These are phyloP conservation scores for Pseudomyrmex pallidus DNA, from an alignment of 1,140 invertebrate genomes.

Conservation along the genomic window DNA sequence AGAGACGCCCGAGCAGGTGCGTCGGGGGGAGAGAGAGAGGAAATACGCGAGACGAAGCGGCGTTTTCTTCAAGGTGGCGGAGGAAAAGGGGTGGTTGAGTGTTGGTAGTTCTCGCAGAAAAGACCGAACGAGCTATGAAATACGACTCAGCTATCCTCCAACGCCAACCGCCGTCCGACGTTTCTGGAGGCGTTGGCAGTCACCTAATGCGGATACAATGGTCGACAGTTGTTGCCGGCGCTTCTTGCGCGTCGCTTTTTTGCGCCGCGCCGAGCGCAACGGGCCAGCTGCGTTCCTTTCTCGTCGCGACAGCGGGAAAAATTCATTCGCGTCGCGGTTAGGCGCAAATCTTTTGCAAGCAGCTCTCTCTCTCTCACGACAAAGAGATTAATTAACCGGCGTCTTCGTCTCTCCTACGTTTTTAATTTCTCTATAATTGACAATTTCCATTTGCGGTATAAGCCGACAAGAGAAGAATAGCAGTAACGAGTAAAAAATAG, in stretches of 20 bases:
- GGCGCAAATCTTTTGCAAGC: slow-evolving; percentile 1
- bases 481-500: slow-evolving; percentile 27
- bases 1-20: slow-evolving; percentile 6
- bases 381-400: slow-evolving; percentile 23
- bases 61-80: neutral
- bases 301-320: slow-evolving; percentile 55
- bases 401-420: too few species aligned
- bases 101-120: slow-evolving; percentile 28
- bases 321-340: slow-evolving; percentile 36
- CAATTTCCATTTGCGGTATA: neutral
- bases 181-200: slow-evolving; percentile 66
- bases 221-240: slow-evolving; percentile 71
- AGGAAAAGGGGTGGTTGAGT: neutral
- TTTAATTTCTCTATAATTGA: slow-evolving; percentile 15
- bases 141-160: slow-evolving; percentile 64
- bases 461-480: neutral
- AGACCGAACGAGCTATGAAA: slow-evolving; percentile 68
- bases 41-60: slow-evolving; percentile 35
- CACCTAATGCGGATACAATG: slow-evolving; percentile 74
- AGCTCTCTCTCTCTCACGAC: neutral
- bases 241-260: slow-evolving; percentile 69
- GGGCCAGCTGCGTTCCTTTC: slow-evolving; percentile 62
- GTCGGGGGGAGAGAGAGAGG: neutral
- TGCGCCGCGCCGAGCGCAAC: slow-evolving; percentile 12
- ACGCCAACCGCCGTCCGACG: slow-evolving; percentile 56